Evolutionary conservation across 2,888 invertebrate genomes (phyloP).

Genomic region (Drosophila phalerata): DNA sequence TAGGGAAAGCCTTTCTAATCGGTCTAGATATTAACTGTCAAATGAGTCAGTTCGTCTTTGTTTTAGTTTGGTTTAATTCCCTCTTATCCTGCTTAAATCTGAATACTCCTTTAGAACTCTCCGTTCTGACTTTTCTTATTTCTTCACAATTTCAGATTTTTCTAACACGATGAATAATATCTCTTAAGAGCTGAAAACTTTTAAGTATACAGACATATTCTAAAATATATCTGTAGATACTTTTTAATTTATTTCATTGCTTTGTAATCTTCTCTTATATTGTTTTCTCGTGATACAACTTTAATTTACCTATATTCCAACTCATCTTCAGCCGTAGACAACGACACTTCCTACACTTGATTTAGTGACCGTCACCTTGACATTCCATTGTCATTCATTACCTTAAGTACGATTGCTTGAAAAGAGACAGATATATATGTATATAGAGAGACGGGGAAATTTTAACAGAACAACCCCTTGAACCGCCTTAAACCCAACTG

Average conservation of each 20-base stretch:
- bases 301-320: background rate
- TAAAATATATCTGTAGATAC: too few relatives aligned
- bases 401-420: background rate
- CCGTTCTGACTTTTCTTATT: background rate
- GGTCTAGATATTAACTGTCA: background rate
- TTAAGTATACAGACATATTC: too few relatives aligned
- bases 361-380: slow-evolving; percentile 42
- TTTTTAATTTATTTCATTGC: background rate
- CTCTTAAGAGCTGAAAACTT: background rate
- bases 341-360: slow-evolving; percentile 27
- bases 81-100: background rate
- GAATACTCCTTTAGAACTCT: background rate
- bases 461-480: too few relatives aligned
- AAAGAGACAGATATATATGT: background rate
- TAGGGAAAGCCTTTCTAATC: slow-evolving; percentile 26
- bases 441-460: too few relatives aligned
- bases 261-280: too few relatives aligned
- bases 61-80: too few relatives aligned
- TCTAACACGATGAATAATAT: too few relatives aligned
- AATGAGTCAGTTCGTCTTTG: background rate
- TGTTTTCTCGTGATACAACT: too few relatives aligned
- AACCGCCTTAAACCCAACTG: too few relatives aligned
- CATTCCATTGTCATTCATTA: slow-evolving; percentile 43
- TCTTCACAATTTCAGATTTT: background rate
- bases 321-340: slow-evolving; percentile 4